A percentile compares a stretch with the other conserved stretches of the same genome.
Conservation (phyloP, 53 echinoderm and acorn worm species). For the Zoroaster sp. region DNA sequence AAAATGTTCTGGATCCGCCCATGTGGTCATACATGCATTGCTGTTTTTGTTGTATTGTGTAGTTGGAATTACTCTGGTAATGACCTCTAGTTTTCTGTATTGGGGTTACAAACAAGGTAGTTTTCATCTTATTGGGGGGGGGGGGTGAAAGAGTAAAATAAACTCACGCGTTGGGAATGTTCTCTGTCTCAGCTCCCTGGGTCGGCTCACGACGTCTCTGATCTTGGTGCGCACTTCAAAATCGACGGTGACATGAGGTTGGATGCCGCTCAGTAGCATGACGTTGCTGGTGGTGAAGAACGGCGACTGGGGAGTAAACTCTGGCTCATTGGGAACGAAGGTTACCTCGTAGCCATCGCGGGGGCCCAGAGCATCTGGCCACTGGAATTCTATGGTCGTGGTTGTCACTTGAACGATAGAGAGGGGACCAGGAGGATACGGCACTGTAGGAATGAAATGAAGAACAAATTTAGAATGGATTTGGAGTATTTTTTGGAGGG, state of each 20-base stretch:
- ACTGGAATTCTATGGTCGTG: slow-evolving; percentile 48
- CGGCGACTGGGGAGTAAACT: slow-evolving; percentile 50
- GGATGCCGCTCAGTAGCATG: slow-evolving; percentile 52
- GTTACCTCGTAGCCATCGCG: slow-evolving; percentile 60
- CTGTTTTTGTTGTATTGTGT: too few species aligned
- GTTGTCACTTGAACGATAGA: slow-evolving; percentile 30
- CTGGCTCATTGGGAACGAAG: slow-evolving; percentile 49
- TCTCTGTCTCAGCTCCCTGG: slow-evolving; percentile 57
- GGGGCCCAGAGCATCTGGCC: slow-evolving; percentile 35
- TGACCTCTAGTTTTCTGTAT: too few species aligned
- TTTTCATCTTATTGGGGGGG: too few species aligned
- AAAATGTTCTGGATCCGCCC: too few species aligned
- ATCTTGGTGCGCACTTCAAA: slow-evolving; percentile 63
- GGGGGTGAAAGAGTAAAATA: not conserved
- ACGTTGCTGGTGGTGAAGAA: slow-evolving; percentile 24
- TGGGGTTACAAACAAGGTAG: too few species aligned
- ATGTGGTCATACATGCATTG: too few species aligned
- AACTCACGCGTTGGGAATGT: slow-evolving; percentile 67
- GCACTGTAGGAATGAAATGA: slow-evolving; percentile 28
- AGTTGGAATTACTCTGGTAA: too few species aligned
- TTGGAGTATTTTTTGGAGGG: too few species aligned
- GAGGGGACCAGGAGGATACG: slow-evolving; percentile 29
- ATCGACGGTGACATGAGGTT: slow-evolving; percentile 68
- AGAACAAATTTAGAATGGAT: too few species aligned
- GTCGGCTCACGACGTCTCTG: slow-evolving; percentile 25